These are phyloP conservation scores for Hyles euphorbiae DNA, from an alignment of 1,140 invertebrate species.

Conservation along the genomic window DNA sequence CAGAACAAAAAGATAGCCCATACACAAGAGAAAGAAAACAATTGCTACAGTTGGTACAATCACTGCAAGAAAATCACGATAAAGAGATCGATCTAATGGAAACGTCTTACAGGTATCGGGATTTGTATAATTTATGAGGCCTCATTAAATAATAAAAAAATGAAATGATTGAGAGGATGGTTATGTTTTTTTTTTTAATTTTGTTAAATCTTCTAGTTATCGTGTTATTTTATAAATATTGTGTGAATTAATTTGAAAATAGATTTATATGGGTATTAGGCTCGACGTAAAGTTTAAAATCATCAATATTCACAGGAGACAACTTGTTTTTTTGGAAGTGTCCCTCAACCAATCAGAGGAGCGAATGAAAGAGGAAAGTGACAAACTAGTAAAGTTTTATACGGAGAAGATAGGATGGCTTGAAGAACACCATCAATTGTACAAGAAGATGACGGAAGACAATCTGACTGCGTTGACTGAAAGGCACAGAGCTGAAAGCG, in stretches of 20 bases:
- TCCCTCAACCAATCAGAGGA: conserved; percentile 62
- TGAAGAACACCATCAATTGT: conserved; percentile 60
- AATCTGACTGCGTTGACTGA: conserved; percentile 46
- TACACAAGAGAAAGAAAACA: conserved; percentile 58
- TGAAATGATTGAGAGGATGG: background rate
- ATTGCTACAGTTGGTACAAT: conserved; percentile 60
- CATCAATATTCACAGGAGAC: conserved; percentile 43
- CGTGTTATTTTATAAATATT: too few relatives aligned
- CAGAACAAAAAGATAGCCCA: conserved; percentile 38
- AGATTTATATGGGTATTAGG: background rate
- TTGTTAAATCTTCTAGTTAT: too few relatives aligned
- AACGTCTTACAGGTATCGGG: conserved; percentile 61
- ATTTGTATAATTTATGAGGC: background rate
- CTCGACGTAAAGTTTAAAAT: background rate
- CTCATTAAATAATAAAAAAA: background rate
- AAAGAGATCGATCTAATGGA: conserved; percentile 73
- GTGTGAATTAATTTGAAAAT: too few relatives aligned
- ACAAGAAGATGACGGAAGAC: conserved; percentile 54
- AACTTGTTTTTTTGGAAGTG: conserved; percentile 62
- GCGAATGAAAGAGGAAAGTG: conserved; percentile 68
- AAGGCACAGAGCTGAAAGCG: conserved; percentile 54
- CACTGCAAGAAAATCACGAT: conserved; percentile 68
- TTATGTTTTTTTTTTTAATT: too few relatives aligned
- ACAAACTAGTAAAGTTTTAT: conserved; percentile 63
- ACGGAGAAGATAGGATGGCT: conserved; percentile 63